Percentiles rank a stretch among this genome's conserved stretches.
Conservation (phyloP, 2,888 invertebrate genomes). For the Dromius quadrimaculatus region DNA sequence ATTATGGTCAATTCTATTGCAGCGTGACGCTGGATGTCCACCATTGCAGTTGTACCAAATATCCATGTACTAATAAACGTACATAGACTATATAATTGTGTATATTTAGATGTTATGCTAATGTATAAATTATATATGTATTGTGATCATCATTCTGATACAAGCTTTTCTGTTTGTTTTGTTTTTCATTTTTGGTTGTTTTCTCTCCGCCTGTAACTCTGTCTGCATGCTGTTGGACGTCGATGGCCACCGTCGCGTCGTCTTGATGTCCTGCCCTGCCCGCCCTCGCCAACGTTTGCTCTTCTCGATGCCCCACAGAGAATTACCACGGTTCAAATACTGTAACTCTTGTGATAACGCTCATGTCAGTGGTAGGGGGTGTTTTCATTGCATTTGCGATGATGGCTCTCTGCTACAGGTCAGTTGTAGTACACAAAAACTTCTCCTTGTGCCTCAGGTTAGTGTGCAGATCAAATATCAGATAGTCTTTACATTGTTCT, state of each 20-base stretch:
- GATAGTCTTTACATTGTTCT: conserved; percentile 72
- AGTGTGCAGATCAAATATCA: conserved; percentile 90
- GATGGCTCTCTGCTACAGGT: conserved; percentile 99
- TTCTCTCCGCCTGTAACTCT: conserved; percentile 71
- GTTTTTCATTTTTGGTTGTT: conserved; percentile 71
- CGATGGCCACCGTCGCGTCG: conserved; percentile 58
- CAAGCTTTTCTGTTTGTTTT: conserved; percentile 61
- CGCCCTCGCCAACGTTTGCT: conserved; percentile 62
- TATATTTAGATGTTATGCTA: conserved; percentile 40
- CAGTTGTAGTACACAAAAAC: conserved; percentile 99
- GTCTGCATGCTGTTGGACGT: conserved; percentile 71
- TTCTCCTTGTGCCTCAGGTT: conserved; percentile 98
- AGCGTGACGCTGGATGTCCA: conserved; percentile 60
- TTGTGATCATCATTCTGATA: conserved; percentile 42
- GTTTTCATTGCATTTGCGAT: conserved; percentile 98
- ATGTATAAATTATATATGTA: conserved; percentile 45
- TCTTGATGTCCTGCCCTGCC: conserved; percentile 57
- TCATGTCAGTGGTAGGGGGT: conserved; percentile 99
- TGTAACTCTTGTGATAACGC: conserved; percentile 96
- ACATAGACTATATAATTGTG: background rate
- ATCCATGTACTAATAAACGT: conserved; percentile 47
- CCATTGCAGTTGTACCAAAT: no score
- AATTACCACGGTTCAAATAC: conserved; percentile 98
- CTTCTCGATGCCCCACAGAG: conserved; percentile 72
- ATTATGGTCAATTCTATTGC: conserved; percentile 51